Conservation (phyloP, 2,797 vertebrate species). For the Zalophus californianus region DNA sequence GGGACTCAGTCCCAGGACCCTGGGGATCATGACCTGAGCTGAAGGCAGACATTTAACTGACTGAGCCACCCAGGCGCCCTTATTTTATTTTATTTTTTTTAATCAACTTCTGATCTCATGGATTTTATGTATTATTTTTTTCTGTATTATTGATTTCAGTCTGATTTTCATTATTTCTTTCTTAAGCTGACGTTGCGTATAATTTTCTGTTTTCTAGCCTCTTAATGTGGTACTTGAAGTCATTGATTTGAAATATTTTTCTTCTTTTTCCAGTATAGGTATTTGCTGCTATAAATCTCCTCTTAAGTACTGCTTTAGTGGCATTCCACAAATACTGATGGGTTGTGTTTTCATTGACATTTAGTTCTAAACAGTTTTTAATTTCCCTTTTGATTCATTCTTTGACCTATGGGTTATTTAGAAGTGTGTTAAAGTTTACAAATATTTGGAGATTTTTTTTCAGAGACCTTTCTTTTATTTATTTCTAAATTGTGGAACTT, state of each 20-base stretch:
- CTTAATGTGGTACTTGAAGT: background rate
- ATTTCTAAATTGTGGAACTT: background rate
- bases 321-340: background rate
- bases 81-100: background rate
- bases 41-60: too few relatives aligned
- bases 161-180: background rate
- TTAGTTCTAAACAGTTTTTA: constrained; percentile 34
- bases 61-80: background rate
- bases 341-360: background rate
- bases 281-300: background rate
- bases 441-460: background rate
- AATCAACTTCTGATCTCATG: background rate
- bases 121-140: background rate
- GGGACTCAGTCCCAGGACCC: too few relatives aligned
- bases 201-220: background rate
- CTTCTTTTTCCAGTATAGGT: background rate
- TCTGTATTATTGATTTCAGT: background rate
- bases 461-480: background rate
- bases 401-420: background rate
- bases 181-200: background rate
- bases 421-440: background rate
- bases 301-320: background rate
- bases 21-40: too few relatives aligned
- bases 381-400: constrained; percentile 34
- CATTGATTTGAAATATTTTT: background rate